Percentiles rank a stretch among this genome's conserved stretches.
phyloP scores from a whole-genome alignment of 2,888 invertebrate species.

The Calameuta idolon region DNA sequence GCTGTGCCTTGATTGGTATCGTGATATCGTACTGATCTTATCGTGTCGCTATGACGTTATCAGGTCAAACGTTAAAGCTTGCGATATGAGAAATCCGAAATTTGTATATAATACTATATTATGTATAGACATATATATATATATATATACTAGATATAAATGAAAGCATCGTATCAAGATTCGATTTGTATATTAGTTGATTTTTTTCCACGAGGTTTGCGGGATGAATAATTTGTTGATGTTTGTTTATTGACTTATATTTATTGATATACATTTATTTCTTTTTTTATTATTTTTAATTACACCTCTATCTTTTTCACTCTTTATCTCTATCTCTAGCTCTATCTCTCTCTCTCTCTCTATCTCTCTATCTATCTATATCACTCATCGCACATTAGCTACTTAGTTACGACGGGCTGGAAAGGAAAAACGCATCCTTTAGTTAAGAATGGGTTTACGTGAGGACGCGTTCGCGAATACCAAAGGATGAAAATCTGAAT shows the following conservation, averaged over 20 bases:
- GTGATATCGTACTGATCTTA: neutral
- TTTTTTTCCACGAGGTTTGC: neutral
- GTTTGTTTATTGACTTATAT: slow-evolving; percentile 8
- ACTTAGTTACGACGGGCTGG: slow-evolving; percentile 3
- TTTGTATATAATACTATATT: neutral
- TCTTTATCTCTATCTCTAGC: slow-evolving; percentile 33
- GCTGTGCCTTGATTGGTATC: neutral
- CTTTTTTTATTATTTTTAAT: slow-evolving; percentile 25
- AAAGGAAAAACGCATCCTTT: slow-evolving; percentile 4
- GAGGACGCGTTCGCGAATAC: slow-evolving; percentile 1
- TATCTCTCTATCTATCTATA: slow-evolving; percentile 23
- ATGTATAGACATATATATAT: neutral
- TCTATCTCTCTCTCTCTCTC: slow-evolving; percentile 29
- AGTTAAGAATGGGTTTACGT: neutral
- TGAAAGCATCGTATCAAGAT: neutral
- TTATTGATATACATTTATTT: slow-evolving; percentile 9
- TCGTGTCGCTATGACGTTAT: neutral
- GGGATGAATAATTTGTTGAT: neutral
- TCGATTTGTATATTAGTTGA: slow-evolving; percentile 1
- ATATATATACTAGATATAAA: slow-evolving; percentile 9
- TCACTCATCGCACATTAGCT: slow-evolving; percentile 3
- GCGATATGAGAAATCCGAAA: neutral
- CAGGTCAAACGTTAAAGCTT: neutral
- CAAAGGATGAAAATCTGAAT: neutral
- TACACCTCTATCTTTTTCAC: slow-evolving; percentile 32